phyloP scores from a whole-genome alignment of 2,113 vertebrate genomes.

The Caranx ignobilis region DNA sequence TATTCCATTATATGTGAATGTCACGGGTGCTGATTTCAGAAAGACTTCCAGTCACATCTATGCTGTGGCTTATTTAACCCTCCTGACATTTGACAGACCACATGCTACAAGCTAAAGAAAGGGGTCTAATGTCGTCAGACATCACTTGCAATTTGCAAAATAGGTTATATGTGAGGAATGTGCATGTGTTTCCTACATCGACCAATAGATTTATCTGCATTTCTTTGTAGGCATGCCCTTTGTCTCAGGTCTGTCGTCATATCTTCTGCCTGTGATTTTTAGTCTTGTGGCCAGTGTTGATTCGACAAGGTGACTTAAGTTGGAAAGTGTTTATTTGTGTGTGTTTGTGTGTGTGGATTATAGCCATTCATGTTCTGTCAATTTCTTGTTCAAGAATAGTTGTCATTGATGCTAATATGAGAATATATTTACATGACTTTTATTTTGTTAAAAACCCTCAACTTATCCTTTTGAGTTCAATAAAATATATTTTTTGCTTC shows the following conservation, averaged over 20 bases:
- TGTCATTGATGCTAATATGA: slow-evolving; percentile 33
- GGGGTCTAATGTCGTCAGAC: not conserved
- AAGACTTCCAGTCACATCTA: slow-evolving; percentile 1
- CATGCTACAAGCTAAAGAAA: slow-evolving; percentile 4
- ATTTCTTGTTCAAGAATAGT: slow-evolving; percentile 5
- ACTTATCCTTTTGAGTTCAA: slow-evolving; percentile 38
- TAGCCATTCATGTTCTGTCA: slow-evolving; percentile 27
- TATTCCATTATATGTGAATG: not conserved
- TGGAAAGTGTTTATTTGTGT: not conserved
- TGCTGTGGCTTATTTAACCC: slow-evolving; percentile 19
- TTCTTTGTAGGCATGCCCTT: not conserved
- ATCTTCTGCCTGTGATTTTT: slow-evolving; percentile 17
- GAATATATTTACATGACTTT: slow-evolving; percentile 30
- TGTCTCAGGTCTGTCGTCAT: slow-evolving; percentile 2
- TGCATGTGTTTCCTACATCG: slow-evolving; percentile 3
- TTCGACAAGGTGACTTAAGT: slow-evolving; percentile 15
- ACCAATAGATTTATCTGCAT: slow-evolving; percentile 1
- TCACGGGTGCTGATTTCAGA: not conserved
- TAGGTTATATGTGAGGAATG: slow-evolving; percentile 9
- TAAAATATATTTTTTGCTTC: slow-evolving; percentile 51
- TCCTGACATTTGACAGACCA: not conserved
- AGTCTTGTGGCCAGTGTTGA: slow-evolving; percentile 34
- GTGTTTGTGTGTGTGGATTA: slow-evolving; percentile 13
- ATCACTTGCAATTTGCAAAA: not conserved
- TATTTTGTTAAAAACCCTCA: slow-evolving; percentile 29